These are phyloP conservation scores for Jaculus jaculus DNA, from an alignment of 2,113 vertebrate genomes.

Conservation along the genomic window DNA sequence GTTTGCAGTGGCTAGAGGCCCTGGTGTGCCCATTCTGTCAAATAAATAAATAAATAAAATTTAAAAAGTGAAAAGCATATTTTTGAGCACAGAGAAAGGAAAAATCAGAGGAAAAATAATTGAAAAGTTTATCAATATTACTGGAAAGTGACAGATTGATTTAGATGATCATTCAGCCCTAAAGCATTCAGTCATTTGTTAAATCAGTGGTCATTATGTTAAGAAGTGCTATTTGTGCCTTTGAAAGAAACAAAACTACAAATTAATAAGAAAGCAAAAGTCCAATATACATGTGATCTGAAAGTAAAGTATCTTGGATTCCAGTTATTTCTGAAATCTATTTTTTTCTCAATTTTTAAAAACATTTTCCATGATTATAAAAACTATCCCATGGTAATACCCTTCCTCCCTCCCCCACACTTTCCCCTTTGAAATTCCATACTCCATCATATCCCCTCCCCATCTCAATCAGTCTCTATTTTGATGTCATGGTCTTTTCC, in stretches of 20 bases:
- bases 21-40: too few relatives aligned
- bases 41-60: too few relatives aligned
- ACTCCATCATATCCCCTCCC: too few relatives aligned
- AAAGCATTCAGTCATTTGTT: background rate
- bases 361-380: too few relatives aligned
- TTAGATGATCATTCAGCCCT: background rate
- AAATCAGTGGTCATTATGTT: background rate
- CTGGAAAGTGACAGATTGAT: conserved; percentile 27
- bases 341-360: background rate
- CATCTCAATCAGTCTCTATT: too few relatives aligned
- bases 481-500: too few relatives aligned
- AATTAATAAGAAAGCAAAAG: conserved; percentile 35
- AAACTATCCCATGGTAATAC: too few relatives aligned
- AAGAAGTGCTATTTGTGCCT: conserved; percentile 33
- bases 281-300: conserved; percentile 42
- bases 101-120: background rate
- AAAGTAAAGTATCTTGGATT: conserved; percentile 52
- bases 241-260: conserved; percentile 54
- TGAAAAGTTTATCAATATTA: background rate
- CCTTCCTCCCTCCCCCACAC: too few relatives aligned
- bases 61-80: background rate
- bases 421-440: too few relatives aligned
- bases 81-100: background rate
- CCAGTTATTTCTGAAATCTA: background rate
- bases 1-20: too few relatives aligned